Percentiles rank a stretch among this genome's conserved stretches.
Evolutionary conservation across 1,140 invertebrate genomes (phyloP).

Genomic region (Macrotrachela quadricornifera): DNA sequence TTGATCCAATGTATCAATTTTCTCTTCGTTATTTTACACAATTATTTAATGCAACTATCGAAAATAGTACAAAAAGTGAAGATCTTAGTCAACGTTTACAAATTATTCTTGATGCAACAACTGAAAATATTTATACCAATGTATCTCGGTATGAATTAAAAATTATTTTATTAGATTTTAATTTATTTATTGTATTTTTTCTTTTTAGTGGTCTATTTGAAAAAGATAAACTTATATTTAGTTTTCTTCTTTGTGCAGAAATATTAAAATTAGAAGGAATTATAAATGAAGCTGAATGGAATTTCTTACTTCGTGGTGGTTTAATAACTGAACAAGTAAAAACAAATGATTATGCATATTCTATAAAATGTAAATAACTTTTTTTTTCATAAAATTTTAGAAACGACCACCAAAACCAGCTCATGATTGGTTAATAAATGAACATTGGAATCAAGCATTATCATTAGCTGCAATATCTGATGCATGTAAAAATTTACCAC

Average conservation of each 20-base stretch:
- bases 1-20: constrained; percentile 36
- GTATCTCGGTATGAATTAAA: constrained; percentile 16
- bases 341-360: too few species aligned
- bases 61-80: constrained; percentile 20
- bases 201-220: constrained; percentile 23
- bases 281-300: constrained; percentile 41
- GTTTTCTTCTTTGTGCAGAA: constrained; percentile 52
- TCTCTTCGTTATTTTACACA: constrained; percentile 63
- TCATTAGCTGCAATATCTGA: constrained; percentile 18
- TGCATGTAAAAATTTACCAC: constrained; percentile 19
- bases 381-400: too few species aligned
- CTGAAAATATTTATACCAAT: constrained; percentile 35
- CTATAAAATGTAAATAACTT: too few species aligned
- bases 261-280: constrained; percentile 41
- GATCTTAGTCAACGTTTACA: constrained; percentile 18
- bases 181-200: too few species aligned
- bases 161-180: too few species aligned
- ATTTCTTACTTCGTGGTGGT: constrained; percentile 49
- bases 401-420: constrained; percentile 21
- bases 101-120: constrained; percentile 29
- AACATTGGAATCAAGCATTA: constrained; percentile 18
- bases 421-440: constrained; percentile 14
- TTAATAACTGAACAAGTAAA: constrained; percentile 18
- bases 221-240: constrained; percentile 31
- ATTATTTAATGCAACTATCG: constrained; percentile 18